phyloP scores from a whole-genome alignment of 2,888 invertebrate species.

The Malthinus seriepunctatus region DNA sequence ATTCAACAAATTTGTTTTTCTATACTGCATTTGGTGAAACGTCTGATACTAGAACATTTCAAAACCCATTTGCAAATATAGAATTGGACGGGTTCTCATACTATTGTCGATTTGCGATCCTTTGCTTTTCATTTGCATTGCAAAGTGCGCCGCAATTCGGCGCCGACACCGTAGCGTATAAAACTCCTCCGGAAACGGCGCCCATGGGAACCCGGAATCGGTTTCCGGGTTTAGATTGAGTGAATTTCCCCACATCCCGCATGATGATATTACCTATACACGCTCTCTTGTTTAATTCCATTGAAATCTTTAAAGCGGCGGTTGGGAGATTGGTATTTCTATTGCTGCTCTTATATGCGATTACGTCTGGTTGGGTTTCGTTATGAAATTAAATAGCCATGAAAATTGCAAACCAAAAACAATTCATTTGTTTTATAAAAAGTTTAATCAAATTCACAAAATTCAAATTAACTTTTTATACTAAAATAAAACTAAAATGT shows the following conservation, averaged over 20 bases:
- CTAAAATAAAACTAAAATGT: background rate
- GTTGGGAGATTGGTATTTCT: conserved; percentile 47
- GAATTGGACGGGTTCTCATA: conserved; percentile 51
- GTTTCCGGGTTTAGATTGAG: conserved; percentile 57
- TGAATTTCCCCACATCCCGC: conserved; percentile 53
- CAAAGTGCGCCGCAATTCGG: conserved; percentile 54
- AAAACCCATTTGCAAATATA: conserved; percentile 49
- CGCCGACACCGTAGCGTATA: conserved; percentile 50
- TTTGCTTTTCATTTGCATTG: conserved; percentile 57
- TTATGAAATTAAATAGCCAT: conserved; percentile 14
- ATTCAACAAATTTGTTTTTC: conserved; percentile 10
- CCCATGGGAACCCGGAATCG: conserved; percentile 53
- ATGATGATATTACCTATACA: conserved; percentile 52
- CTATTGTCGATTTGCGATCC: conserved; percentile 55
- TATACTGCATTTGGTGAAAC: conserved; percentile 9
- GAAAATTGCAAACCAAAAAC: conserved; percentile 3
- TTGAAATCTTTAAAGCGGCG: conserved; percentile 50
- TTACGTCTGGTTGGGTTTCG: conserved; percentile 29
- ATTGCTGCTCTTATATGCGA: conserved; percentile 37
- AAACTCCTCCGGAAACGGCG: conserved; percentile 52
- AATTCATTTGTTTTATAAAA: background rate
- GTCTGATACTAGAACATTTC: conserved; percentile 39
- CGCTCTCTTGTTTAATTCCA: conserved; percentile 52
- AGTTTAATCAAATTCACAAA: too few relatives aligned
- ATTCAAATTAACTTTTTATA: background rate